A percentile compares a stretch with the other conserved stretches of the same genome.
These are phyloP conservation scores for Lagocephalus sceleratus DNA, from an alignment of 2,797 vertebrate species.

Conservation along the genomic window DNA sequence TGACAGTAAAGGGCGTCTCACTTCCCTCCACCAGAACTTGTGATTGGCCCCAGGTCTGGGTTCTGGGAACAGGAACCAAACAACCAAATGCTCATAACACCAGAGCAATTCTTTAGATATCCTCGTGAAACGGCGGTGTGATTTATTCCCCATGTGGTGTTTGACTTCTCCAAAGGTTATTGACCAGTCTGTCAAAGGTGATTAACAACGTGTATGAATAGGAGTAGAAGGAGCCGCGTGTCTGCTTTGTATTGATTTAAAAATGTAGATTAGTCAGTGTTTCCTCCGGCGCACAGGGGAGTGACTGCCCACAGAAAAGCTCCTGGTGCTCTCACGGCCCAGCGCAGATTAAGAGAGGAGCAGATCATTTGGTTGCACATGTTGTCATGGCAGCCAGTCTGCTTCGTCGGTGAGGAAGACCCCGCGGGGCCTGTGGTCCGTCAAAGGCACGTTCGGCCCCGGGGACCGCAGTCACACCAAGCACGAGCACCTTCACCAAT, in stretches of 20 bases:
- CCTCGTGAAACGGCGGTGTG: too few relatives aligned
- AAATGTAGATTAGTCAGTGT: too few relatives aligned
- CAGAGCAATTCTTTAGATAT: too few relatives aligned
- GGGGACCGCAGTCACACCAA: constrained; percentile 19
- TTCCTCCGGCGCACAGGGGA: neutral
- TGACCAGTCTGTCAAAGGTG: too few relatives aligned
- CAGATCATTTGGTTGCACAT: constrained; percentile 2
- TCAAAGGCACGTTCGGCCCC: constrained; percentile 39
- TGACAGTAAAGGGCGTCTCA: neutral
- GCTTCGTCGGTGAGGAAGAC: constrained; percentile 21
- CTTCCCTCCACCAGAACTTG: neutral
- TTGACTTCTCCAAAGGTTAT: too few relatives aligned
- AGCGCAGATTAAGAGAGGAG: neutral
- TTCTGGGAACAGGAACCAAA: too few relatives aligned
- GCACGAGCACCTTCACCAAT: constrained; percentile 8
- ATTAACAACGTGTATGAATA: too few relatives aligned
- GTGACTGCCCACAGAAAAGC: neutral
- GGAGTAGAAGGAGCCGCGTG: too few relatives aligned
- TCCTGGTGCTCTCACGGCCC: neutral
- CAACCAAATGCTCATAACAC: too few relatives aligned
- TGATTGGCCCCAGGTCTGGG: too few relatives aligned
- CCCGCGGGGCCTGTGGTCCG: constrained; percentile 26
- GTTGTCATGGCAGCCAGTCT: constrained; percentile 27
- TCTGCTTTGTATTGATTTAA: too few relatives aligned
- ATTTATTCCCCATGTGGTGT: too few relatives aligned